phyloP scores from a whole-genome alignment of 2,113 vertebrate genomes.

The Eulemur rufifrons region DNA sequence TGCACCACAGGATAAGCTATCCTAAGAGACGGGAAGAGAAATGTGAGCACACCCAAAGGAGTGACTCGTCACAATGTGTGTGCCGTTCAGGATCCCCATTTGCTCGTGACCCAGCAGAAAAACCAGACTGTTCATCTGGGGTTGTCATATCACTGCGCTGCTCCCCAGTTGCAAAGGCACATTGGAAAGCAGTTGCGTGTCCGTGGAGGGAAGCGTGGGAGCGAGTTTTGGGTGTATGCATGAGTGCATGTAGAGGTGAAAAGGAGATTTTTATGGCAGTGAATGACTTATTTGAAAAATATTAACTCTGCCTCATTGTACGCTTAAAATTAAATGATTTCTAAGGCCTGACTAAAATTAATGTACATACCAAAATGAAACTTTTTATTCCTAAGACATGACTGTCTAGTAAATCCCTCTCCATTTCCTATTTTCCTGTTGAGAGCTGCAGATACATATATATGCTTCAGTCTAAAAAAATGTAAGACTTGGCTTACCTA shows the following conservation, averaged over 20 bases:
- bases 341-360: background rate
- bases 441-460: background rate
- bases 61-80: rapidly evolving
- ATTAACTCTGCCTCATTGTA: background rate
- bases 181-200: rapidly evolving
- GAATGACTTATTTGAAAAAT: background rate
- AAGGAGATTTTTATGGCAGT: background rate
- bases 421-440: background rate
- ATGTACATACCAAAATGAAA: background rate
- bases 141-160: rapidly evolving
- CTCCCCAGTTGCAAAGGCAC: rapidly evolving
- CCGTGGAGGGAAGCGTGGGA: background rate
- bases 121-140: background rate
- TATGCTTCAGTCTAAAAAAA: background rate
- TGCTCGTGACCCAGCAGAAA: background rate
- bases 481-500: slow-evolving; percentile 83
- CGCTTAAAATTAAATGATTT: background rate
- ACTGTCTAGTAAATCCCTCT: background rate
- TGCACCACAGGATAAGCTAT: slow-evolving; percentile 98
- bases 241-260: background rate
- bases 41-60: background rate
- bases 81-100: rapidly evolving
- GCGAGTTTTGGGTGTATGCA: background rate
- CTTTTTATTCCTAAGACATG: background rate
- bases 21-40: slow-evolving; percentile 71